phyloP scores from a whole-genome alignment of 1,140 invertebrate species.

The Bicyclus anynana region DNA sequence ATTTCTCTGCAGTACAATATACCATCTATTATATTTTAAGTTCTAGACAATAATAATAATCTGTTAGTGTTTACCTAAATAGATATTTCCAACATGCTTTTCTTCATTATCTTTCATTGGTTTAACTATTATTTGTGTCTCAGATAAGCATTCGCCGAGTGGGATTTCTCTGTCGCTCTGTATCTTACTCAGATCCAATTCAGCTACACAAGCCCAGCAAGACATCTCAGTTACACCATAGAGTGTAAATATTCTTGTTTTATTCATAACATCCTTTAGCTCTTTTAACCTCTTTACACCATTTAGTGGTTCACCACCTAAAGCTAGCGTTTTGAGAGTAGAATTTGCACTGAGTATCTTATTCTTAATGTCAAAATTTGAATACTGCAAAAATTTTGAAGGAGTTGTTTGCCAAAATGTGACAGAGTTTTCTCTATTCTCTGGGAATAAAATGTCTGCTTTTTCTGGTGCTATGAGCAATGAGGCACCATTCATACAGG shows the following conservation, averaged over 20 bases:
- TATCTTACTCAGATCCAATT: slow-evolving; percentile 69
- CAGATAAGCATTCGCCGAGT: slow-evolving; percentile 80
- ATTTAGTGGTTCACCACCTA: slow-evolving; percentile 82
- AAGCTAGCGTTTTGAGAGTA: slow-evolving; percentile 77
- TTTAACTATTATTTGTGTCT: slow-evolving; percentile 79
- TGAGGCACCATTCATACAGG: slow-evolving; percentile 79
- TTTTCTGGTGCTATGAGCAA: slow-evolving; percentile 80
- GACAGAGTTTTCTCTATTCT: slow-evolving; percentile 65
- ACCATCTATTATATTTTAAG: too few species aligned
- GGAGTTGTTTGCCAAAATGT: slow-evolving; percentile 89
- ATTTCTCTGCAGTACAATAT: too few species aligned
- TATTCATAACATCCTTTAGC: slow-evolving; percentile 73
- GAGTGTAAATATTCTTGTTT: slow-evolving; percentile 83
- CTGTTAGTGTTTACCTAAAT: slow-evolving; percentile 70
- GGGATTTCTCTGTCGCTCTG: slow-evolving; percentile 54
- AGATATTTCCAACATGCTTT: slow-evolving; percentile 78
- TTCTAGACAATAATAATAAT: too few species aligned
- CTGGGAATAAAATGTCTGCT: slow-evolving; percentile 67
- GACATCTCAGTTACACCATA: slow-evolving; percentile 93
- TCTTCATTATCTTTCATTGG: slow-evolving; percentile 27
- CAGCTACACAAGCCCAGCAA: slow-evolving; percentile 85
- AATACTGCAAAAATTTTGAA: slow-evolving; percentile 82
- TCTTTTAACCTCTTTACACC: slow-evolving; percentile 61
- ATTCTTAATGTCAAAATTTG: slow-evolving; percentile 72
- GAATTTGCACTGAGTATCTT: slow-evolving; percentile 78